Base-by-base conservation (phyloP, 2,797 vertebrate species). In the Protosalanx chinensis region DNA sequence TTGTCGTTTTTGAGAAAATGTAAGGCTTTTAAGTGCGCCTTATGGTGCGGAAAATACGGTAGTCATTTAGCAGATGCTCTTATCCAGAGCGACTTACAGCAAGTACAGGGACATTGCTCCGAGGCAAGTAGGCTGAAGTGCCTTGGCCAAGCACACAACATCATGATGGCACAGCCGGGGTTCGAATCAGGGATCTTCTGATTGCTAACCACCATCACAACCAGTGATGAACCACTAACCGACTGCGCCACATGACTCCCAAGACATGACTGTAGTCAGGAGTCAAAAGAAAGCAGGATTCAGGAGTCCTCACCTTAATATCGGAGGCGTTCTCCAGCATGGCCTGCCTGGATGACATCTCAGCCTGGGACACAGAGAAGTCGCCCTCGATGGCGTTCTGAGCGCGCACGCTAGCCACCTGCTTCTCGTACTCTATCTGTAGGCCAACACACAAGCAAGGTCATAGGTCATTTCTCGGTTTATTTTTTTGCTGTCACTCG, bases 281-380 rank as follows among this genome's bases (percentile, higher is more conserved):
- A 23, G 37, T 10, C 0, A n/a, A 51, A n/a, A n/a, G 20, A 62
- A 33, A 8, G 2, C 10, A 61, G 49, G 29, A 33, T 15, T 58
- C 1, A 23, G 5, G 10, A 8, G 6, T 1, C 49, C 7, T 64
- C 23, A 96, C 96, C 95, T 97, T 98, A 78, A 98, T 97, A 57
- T 98, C 96, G 0, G 96, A 96, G 46, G 96, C 96, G 0, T 98
- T 98, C 84, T 98, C 96, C 76, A 97, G 84, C 96, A 97, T 96
- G 79, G 96, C 95, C 76, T 97, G 95, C 58, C 96, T 93, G 16
- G 96, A 97, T 0, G 95, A 96, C 82, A 96, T 66, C 87, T 98
- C 96, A 0, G 95, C 95, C 82, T 96, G 95, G 1, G 96, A 98
- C 67, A 98, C 92, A 0, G 96, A 95, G 85, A 98, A 97, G 82